Evolutionary conservation across 2,888 invertebrate genomes (phyloP).

Genomic region (Lasioglossum calceatum): DNA sequence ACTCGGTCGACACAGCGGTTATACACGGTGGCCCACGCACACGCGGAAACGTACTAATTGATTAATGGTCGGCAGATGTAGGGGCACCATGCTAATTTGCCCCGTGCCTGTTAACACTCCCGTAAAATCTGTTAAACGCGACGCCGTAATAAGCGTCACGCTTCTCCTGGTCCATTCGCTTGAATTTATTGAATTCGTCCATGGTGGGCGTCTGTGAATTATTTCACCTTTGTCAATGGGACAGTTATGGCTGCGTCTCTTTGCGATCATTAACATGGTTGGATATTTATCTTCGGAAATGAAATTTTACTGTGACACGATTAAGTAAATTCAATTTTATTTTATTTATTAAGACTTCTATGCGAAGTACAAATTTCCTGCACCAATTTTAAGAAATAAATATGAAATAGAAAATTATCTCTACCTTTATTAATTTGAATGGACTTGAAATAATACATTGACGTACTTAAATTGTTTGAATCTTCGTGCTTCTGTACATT

Average conservation of each 20-base stretch:
- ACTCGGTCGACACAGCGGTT: slow-evolving; percentile 32
- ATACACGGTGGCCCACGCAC: slow-evolving; percentile 18
- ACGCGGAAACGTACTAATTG: slow-evolving; percentile 54
- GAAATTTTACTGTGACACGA: background rate
- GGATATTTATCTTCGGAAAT: background rate
- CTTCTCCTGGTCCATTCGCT: slow-evolving; percentile 19
- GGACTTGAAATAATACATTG: background rate
- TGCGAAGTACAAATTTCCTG: background rate
- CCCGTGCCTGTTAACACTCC: slow-evolving; percentile 41
- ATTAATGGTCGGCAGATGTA: slow-evolving; percentile 62
- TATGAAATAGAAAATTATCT: background rate
- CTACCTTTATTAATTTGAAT: background rate
- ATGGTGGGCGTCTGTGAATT: slow-evolving; percentile 10
- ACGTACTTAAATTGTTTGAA: background rate
- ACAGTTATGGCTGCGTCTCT: background rate
- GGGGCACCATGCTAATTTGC: slow-evolving; percentile 47
- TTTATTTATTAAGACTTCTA: background rate
- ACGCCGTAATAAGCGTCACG: slow-evolving; percentile 49
- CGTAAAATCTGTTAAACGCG: slow-evolving; percentile 57
- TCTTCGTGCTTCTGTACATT: background rate
- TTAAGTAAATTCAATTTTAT: no score
- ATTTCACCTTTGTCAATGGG: background rate
- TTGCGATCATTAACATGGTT: background rate
- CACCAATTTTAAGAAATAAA: background rate
- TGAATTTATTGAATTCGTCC: slow-evolving; percentile 46